Evolutionary conservation across 2,888 invertebrate species (phyloP).

Genomic region (Enchytraeus crypticus): DNA sequence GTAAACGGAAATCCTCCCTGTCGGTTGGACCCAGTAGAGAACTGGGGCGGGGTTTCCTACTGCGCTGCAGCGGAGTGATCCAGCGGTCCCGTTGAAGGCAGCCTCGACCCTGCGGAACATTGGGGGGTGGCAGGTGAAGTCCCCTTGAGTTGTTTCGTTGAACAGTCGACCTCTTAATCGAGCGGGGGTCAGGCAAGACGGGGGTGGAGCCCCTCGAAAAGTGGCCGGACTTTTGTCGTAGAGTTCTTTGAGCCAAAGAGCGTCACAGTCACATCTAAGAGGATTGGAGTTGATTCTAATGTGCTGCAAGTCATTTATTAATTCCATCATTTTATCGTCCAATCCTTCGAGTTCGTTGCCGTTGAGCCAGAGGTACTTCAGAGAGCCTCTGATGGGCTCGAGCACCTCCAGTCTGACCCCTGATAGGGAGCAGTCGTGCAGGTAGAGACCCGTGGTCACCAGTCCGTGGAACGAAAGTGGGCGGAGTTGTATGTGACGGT

Average conservation of each 20-base stretch:
- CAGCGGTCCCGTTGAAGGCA: constrained; percentile 33
- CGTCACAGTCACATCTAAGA: constrained; percentile 45
- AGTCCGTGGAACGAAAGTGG: constrained; percentile 39
- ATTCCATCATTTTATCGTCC: constrained; percentile 32
- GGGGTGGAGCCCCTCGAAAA: constrained; percentile 32
- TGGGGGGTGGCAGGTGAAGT: constrained; percentile 41
- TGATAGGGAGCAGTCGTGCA: constrained; percentile 40
- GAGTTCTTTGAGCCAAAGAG: constrained; percentile 41
- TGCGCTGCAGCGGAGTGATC: constrained; percentile 40
- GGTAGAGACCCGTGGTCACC: constrained; percentile 41
- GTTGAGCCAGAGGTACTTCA: constrained; percentile 42
- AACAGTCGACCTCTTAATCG: constrained; percentile 36
- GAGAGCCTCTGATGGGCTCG: constrained; percentile 39
- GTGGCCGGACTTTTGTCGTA: constrained; percentile 29
- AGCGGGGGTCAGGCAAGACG: constrained; percentile 38
- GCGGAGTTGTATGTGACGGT: constrained; percentile 36
- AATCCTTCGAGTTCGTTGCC: constrained; percentile 41
- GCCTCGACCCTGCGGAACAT: constrained; percentile 43
- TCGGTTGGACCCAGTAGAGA: constrained; percentile 43
- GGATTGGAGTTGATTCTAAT: constrained; percentile 44
- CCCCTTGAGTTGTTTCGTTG: constrained; percentile 32
- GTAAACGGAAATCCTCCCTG: constrained; percentile 35
- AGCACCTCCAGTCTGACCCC: constrained; percentile 36
- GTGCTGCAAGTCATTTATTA: constrained; percentile 39
- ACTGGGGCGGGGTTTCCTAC: constrained; percentile 44